Base-by-base conservation (phyloP, 2,888 invertebrate species). In the Phengaris alcon region DNA sequence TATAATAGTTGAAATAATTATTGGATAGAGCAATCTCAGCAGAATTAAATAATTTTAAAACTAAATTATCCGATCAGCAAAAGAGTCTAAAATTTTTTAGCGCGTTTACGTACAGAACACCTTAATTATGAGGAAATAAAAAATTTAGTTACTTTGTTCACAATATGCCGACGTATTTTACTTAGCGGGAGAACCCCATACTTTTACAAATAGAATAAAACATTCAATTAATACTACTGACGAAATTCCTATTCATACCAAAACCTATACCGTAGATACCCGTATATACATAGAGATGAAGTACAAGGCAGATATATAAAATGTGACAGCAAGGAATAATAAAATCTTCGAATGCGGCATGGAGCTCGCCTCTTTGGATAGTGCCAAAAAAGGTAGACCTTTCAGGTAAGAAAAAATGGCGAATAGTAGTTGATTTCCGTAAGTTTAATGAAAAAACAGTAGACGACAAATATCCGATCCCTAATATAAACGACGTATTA, bases 321-420 rank as follows among this genome's bases (percentile, higher is more conserved):
- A 76, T 76, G 75, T 44, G 76, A 12, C 74, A 72, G 0, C 76
- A 76, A 44, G 68, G 70, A 13, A 77, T 75, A 22, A 75, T 77
- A 15, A 76, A 78, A 76, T 82, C 81, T 13, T 70, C 51, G 12
- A 8, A 52, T 22, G 80, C 81, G 1, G 82, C 81, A 0, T 82
- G 81, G 81, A 78, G 76, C 35, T 76, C 79, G 0, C 83, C 82
- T 0, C 79, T 83, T n/a, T 81, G 79, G 75, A 46, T 82, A 12
- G 81, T 82, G 3, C 80, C 80, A 6, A 79, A 81, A 57, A 82
- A 81, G 69, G 22, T 57, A 0, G 81, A 82, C 69, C 79, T 80
- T 5, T 78, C 78, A 9, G 79, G 78, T 2, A 73, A 80, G 78
- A 73, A 52, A 13, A 79, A 80, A 75, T 81, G 75, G 72, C 9